phyloP scores from a whole-genome alignment of 2,888 invertebrate species.

The Blera fallax region DNA sequence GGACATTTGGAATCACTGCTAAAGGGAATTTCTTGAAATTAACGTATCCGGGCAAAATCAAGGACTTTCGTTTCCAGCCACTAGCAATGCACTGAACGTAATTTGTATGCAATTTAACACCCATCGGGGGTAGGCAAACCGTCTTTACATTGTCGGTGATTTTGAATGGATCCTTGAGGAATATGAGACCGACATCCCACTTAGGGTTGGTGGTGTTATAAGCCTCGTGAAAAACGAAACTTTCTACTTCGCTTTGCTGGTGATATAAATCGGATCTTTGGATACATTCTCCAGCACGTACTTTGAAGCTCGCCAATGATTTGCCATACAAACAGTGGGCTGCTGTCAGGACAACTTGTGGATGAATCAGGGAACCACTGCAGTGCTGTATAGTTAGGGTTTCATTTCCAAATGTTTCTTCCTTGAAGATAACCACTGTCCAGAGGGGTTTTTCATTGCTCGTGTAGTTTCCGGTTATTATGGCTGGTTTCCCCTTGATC shows the following conservation, averaged over 20 bases:
- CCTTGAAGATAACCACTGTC: conserved; percentile 83
- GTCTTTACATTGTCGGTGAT: conserved; percentile 86
- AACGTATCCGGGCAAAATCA: conserved; percentile 82
- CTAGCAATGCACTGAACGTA: conserved; percentile 77
- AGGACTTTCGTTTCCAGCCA: conserved; percentile 78
- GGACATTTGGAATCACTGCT: conserved; percentile 84
- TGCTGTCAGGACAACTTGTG: conserved; percentile 88
- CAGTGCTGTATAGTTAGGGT: conserved; percentile 82
- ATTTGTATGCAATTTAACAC: conserved; percentile 78
- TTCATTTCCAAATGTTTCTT: conserved; percentile 74
- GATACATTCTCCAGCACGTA: conserved; percentile 92
- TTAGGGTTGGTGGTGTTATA: conserved; percentile 86
- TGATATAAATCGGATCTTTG: conserved; percentile 87
- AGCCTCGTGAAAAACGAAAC: conserved; percentile 81
- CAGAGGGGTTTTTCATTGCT: conserved; percentile 77
- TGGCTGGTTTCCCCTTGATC: neutral
- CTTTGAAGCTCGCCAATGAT: conserved; percentile 75
- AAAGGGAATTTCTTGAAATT: conserved; percentile 88
- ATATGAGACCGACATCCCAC: conserved; percentile 89
- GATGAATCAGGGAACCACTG: conserved; percentile 79
- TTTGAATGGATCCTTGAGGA: conserved; percentile 85
- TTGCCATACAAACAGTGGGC: conserved; percentile 87
- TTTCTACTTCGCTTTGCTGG: conserved; percentile 86
- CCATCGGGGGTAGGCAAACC: conserved; percentile 84
- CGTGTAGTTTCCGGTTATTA: neutral